A percentile compares a stretch with the other conserved stretches of the same genome.
Evolutionary conservation across 2,113 vertebrate genomes (phyloP).

Genomic region (Labeo rohita): DNA sequence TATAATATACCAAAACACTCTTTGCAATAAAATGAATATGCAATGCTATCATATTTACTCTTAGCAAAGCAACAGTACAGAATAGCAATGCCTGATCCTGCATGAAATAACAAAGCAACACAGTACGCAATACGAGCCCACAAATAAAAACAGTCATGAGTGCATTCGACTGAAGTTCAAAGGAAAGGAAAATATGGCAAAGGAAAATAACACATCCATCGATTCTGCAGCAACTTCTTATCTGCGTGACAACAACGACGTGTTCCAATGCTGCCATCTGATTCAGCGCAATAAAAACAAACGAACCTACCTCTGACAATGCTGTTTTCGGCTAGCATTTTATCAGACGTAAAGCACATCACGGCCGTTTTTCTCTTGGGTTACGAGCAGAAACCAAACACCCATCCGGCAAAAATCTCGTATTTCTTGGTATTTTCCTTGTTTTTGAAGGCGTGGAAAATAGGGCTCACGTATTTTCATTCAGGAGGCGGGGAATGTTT

Average conservation of each 20-base stretch:
- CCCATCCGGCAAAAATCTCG: not conserved
- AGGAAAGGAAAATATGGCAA: not conserved
- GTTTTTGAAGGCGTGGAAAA: constrained; percentile 43
- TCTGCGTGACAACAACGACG: constrained; percentile 15
- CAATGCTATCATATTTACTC: not conserved
- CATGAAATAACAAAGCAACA: not conserved
- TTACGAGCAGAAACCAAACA: not conserved
- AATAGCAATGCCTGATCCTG: not conserved
- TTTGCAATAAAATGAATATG: not conserved
- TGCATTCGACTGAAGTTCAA: not conserved
- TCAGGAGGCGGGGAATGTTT: constrained; percentile 14
- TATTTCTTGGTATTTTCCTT: constrained; percentile 34
- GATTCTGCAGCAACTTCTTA: constrained; percentile 20
- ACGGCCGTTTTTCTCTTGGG: not conserved
- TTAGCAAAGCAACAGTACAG: not conserved
- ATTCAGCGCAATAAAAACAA: not conserved
- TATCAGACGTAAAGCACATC: not conserved
- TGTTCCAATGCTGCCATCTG: not conserved
- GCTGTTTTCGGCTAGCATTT: constrained; percentile 1
- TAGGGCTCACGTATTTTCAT: not conserved
- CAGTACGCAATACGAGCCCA: not conserved
- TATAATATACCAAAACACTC: not conserved
- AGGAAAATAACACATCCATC: not conserved
- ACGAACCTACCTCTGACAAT: constrained; percentile 10
- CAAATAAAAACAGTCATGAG: not conserved